A percentile compares a stretch with the other conserved stretches of the same genome.
phyloP scores from a whole-genome alignment of 2,113 vertebrate species.

The Zosterops japonicus region DNA sequence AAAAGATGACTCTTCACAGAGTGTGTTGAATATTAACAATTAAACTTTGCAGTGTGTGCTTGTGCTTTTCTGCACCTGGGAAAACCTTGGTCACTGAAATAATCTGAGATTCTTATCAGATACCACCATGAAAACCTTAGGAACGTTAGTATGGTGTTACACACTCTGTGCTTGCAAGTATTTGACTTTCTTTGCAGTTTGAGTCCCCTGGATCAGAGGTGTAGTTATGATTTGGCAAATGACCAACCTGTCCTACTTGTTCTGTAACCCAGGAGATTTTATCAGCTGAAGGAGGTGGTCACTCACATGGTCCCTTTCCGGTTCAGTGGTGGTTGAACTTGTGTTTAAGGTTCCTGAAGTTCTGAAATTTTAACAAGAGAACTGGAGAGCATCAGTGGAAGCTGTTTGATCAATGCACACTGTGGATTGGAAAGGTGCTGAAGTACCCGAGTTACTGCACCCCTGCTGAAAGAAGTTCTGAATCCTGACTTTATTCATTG shows the following conservation, averaged over 20 bases:
- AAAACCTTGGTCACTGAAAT: background rate
- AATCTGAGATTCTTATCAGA: background rate
- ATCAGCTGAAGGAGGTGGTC: background rate
- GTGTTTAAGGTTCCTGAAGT: background rate
- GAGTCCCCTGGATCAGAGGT: background rate
- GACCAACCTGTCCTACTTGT: background rate
- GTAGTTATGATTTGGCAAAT: background rate
- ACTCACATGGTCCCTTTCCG: background rate
- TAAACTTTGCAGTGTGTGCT: background rate
- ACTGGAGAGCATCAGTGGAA: background rate
- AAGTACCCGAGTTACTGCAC: background rate
- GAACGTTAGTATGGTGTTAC: background rate
- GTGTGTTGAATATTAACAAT: background rate
- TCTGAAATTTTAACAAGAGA: background rate
- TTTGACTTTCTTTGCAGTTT: background rate
- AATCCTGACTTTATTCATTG: background rate
- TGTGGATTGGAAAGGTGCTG: background rate
- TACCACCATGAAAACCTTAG: background rate
- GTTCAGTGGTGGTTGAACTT: background rate
- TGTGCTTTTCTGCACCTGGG: background rate
- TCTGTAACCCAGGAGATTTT: background rate
- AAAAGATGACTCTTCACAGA: background rate
- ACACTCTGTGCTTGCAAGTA: background rate
- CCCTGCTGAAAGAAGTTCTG: background rate
- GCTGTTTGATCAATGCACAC: background rate